A percentile compares a stretch with the other conserved stretches of the same genome.
Evolutionary conservation across 2,888 invertebrate genomes (phyloP).

Genomic region (Iselma pallidipennis): DNA sequence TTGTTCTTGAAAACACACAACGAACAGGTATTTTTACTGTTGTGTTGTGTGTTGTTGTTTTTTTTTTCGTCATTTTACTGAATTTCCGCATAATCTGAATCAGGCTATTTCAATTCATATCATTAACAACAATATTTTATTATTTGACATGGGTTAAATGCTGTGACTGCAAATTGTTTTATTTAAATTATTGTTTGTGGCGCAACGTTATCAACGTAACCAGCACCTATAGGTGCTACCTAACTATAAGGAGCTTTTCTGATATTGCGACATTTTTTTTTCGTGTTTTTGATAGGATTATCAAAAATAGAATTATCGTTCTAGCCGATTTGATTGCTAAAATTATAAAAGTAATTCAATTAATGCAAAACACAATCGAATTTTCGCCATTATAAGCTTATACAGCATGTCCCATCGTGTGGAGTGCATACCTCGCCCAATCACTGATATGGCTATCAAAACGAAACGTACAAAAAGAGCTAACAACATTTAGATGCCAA

Average conservation of each 20-base stretch:
- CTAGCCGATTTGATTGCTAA: no score
- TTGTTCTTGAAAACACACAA: not conserved
- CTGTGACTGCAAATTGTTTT: slow-evolving; percentile 22
- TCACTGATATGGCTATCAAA: no score
- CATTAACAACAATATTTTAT: slow-evolving; percentile 10
- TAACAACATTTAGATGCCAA: no score
- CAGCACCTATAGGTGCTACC: no score
- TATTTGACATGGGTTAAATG: slow-evolving; percentile 14
- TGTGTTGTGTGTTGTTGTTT: no score
- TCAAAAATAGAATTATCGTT: no score
- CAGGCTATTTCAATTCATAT: slow-evolving; percentile 15
- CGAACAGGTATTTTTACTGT: not conserved
- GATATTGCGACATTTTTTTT: not conserved
- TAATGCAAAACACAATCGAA: slow-evolving; percentile 31
- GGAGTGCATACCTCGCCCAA: no score
- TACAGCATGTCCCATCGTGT: no score
- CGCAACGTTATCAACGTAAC: not conserved
- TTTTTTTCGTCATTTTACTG: no score
- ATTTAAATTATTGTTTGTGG: slow-evolving; percentile 14
- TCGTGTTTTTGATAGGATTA: no score
- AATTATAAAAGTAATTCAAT: slow-evolving; percentile 34
- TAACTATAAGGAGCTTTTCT: not conserved
- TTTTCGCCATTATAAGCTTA: slow-evolving; percentile 8
- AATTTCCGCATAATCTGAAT: not conserved
- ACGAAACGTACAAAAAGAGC: no score